Evolutionary conservation across 2,888 invertebrate genomes (phyloP), one percentile per base, ranked within the genome.

Genomic region (Machimus atricapillus): DNA sequence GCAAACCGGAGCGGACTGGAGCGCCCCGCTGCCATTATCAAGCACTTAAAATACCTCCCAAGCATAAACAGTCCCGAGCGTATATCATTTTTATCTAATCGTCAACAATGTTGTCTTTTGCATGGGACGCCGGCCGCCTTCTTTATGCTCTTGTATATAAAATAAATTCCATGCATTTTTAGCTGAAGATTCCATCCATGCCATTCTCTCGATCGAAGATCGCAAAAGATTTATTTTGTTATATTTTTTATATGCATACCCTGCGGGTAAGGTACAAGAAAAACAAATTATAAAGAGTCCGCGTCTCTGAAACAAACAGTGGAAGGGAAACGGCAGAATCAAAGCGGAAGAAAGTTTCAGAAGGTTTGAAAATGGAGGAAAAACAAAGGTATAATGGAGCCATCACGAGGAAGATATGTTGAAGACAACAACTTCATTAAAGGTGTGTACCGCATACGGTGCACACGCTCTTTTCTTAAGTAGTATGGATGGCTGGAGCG

Each of bases 381-480:
- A 27, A 82, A 82, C 82, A 58, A 82, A 82, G 82, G 43, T 46
- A 46, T 82, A 66, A 82, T 82, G 82, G 40, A 82, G 34, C 34
- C 79, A 34, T 37, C 52, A 19, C 46, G 82, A 66, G 12, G 37
- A 82, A 82, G 82, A 46, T 46, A 82, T 58, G 56, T 82, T 37
- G 82, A 82, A 82, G 66, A 58, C 82, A 82, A 82, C 82, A 66
- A 82, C 82, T 82, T 82, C 82, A 82, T 82, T 82, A 66, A n/a
- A 82, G 58, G 56, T 37, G 58, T 19, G 82, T 66, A 52, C 66
- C 52, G 19, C 66, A 58, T 37, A 66, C 19, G n/a, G 66, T 58
- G 58, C 58, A 82, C 58, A 82, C 82, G 46, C 52, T 81, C 4
- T 16, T 46, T 46, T 5, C 43, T 46, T 46, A 0, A 46, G 43